These are phyloP conservation scores for Hypolimnas misippus DNA, from an alignment of 2,888 invertebrate genomes.

Conservation along the genomic window DNA sequence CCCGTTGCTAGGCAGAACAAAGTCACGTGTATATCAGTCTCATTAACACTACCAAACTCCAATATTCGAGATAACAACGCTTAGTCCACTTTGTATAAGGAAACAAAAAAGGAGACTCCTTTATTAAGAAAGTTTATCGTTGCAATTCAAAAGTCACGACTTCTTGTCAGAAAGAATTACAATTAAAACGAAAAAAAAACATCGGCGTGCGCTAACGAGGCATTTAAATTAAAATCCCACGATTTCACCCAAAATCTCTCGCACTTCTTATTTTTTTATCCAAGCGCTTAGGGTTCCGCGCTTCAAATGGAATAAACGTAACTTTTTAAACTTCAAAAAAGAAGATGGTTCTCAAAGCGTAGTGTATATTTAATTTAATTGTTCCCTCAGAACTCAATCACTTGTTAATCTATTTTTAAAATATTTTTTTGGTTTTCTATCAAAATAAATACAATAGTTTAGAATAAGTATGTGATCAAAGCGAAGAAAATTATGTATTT, in stretches of 20 bases:
- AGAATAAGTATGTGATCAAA: no score
- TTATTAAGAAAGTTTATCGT: neutral
- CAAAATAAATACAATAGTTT: no score
- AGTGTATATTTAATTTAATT: no score
- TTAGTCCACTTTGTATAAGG: neutral
- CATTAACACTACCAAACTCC: no score
- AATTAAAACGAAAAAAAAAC: neutral
- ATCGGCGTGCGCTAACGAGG: conserved; percentile 1
- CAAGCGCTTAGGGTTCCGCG: neutral
- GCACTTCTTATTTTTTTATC: neutral
- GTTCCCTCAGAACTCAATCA: no score
- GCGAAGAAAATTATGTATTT: no score
- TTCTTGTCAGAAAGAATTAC: neutral
- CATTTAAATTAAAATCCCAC: conserved; percentile 8
- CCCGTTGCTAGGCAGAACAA: no score
- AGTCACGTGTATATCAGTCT: no score
- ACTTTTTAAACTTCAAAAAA: neutral
- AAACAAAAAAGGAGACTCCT: neutral
- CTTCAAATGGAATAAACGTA: neutral
- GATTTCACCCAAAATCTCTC: conserved; percentile 1
- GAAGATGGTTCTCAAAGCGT: neutral
- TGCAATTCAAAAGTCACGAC: neutral
- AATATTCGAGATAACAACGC: no score
- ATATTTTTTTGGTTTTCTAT: no score
- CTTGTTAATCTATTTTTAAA: no score